These are phyloP conservation scores for Linnaemya tessellans DNA, from an alignment of 2,888 invertebrate species.

Conservation along the genomic window DNA sequence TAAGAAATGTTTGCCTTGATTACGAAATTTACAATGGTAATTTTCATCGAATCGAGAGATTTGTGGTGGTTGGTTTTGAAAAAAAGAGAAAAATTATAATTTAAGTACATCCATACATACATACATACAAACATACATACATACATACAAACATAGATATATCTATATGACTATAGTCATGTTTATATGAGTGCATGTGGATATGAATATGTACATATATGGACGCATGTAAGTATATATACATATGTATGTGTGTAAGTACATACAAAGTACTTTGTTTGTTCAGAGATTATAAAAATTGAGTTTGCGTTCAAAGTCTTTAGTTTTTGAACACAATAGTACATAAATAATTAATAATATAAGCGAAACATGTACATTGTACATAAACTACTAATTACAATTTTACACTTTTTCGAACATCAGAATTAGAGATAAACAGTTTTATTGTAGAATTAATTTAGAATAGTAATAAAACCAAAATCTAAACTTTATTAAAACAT, in stretches of 20 bases:
- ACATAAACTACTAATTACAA: not conserved
- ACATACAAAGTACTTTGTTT: too few species aligned
- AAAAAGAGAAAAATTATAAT: not conserved
- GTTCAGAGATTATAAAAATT: slow-evolving; percentile 19
- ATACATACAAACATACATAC: too few species aligned
- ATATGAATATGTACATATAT: too few species aligned
- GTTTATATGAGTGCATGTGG: too few species aligned
- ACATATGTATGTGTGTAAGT: too few species aligned
- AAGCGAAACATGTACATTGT: not conserved
- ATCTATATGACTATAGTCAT: too few species aligned
- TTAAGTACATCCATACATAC: not conserved
- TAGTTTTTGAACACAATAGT: slow-evolving; percentile 13
- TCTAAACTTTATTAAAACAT: too few species aligned
- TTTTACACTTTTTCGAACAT: not conserved
- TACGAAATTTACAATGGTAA: slow-evolving; percentile 12
- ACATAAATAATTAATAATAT: not conserved
- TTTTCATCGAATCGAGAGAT: slow-evolving; percentile 24
- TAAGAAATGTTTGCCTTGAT: slow-evolving; percentile 21
- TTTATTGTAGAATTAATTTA: too few species aligned
- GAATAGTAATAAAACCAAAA: too few species aligned
- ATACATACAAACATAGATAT: too few species aligned
- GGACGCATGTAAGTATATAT: too few species aligned
- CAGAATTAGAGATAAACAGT: too few species aligned
- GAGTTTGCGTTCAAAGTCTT: slow-evolving; percentile 42
- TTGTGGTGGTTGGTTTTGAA: slow-evolving; percentile 26